Conservation (phyloP, 2,797 vertebrate genomes). For the Schizothorax lantsangensis region DNA sequence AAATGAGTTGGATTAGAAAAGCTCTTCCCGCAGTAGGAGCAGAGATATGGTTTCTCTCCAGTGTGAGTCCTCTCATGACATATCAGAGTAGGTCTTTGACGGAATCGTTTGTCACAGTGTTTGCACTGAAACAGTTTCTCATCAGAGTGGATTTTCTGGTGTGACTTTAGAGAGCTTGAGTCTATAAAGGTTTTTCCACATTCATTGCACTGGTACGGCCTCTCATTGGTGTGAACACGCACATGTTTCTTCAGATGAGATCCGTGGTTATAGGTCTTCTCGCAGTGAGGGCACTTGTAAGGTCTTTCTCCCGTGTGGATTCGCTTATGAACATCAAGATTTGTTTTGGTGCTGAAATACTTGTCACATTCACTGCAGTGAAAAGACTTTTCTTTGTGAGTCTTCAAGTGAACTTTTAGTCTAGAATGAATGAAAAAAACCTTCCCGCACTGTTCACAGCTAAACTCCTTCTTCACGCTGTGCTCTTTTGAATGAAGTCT, state of each 20-base stretch:
- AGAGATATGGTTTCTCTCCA: too few relatives aligned
- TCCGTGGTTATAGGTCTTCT: background rate
- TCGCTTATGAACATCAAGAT: background rate
- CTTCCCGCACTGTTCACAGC: slow-evolving; percentile 42
- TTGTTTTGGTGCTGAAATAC: background rate
- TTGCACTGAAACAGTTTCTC: slow-evolving; percentile 48
- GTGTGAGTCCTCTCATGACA: background rate
- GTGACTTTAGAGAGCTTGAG: slow-evolving; percentile 2
- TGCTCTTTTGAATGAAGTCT: slow-evolving; percentile 4
- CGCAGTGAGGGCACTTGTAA: slow-evolving; percentile 35
- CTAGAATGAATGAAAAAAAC: background rate
- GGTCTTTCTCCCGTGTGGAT: too few relatives aligned
- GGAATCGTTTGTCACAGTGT: slow-evolving; percentile 45
- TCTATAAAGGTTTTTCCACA: fast-evolving
- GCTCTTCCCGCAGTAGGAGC: too few relatives aligned
- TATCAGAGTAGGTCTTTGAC: slow-evolving; percentile 14
- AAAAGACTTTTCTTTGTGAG: background rate
- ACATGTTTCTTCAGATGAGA: background rate
- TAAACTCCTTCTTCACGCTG: slow-evolving; percentile 2
- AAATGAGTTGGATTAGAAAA: too few relatives aligned
- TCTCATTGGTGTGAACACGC: slow-evolving; percentile 47
- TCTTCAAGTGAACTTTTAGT: background rate
- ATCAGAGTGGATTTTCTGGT: slow-evolving; percentile 22
- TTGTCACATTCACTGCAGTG: background rate
- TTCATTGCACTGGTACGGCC: slow-evolving; percentile 27